Evolutionary conservation across 2,113 vertebrate species (phyloP).

Genomic region (Polyodon spathula): DNA sequence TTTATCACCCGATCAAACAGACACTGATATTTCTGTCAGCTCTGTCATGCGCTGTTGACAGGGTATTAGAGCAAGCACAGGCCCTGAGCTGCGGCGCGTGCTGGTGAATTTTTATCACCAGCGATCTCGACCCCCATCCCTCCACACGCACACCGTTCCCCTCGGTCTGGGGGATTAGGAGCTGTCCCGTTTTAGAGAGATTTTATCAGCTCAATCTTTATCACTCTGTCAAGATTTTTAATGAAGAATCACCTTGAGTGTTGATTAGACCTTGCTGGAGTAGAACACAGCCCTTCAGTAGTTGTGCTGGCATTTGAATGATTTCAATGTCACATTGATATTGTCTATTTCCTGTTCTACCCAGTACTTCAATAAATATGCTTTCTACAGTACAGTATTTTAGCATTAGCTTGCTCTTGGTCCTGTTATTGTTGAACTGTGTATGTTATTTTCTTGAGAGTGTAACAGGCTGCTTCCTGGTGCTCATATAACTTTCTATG

Average conservation of each 20-base stretch:
- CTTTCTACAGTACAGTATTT: too few relatives aligned
- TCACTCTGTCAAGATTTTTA: neutral
- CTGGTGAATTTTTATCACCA: constrained; percentile 9
- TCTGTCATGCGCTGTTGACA: constrained; percentile 40
- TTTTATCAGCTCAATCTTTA: neutral
- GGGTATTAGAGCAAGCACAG: constrained; percentile 30
- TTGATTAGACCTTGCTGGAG: neutral
- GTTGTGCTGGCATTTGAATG: neutral
- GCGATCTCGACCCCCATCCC: neutral
- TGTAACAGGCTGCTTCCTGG: too few relatives aligned
- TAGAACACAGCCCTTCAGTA: neutral
- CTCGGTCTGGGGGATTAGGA: neutral
- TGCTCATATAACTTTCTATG: too few relatives aligned
- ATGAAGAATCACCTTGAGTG: neutral
- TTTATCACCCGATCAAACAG: constrained; percentile 41
- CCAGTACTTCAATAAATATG: neutral
- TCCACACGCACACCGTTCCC: neutral
- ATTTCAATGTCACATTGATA: neutral
- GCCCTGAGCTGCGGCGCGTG: constrained; percentile 14
- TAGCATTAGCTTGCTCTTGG: too few relatives aligned
- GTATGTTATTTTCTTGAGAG: too few relatives aligned
- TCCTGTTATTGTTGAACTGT: too few relatives aligned
- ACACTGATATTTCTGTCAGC: constrained; percentile 30
- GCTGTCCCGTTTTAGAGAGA: neutral
- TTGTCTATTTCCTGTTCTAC: neutral